Evolutionary conservation across 2,797 vertebrate genomes (phyloP).

Genomic region (Kryptopterus vitreolus): DNA sequence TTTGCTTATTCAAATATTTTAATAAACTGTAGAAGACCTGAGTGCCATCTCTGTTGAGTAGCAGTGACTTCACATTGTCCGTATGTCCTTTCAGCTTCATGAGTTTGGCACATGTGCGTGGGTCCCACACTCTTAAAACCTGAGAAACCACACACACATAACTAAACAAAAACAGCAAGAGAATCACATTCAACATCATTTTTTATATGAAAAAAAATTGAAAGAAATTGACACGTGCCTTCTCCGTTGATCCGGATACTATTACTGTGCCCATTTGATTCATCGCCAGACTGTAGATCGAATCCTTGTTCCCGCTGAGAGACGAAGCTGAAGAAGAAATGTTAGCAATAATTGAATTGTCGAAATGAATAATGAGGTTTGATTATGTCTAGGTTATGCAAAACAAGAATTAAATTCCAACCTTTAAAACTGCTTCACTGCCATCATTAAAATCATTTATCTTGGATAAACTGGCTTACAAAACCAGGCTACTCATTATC

Average conservation of each 20-base stretch:
- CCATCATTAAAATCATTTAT: not conserved
- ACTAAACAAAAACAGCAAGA: not conserved
- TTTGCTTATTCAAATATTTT: not conserved
- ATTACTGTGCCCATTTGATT: constrained; percentile 90
- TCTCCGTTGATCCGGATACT: constrained; percentile 87
- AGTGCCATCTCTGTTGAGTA: constrained; percentile 84
- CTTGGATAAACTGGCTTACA: not conserved
- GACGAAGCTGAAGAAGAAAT: constrained; percentile 76
- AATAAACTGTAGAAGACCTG: constrained; percentile 70
- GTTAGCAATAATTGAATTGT: not conserved
- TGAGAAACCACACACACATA: constrained; percentile 47
- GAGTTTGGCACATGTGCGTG: constrained; percentile 85
- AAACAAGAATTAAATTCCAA: not conserved
- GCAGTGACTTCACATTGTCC: constrained; percentile 84
- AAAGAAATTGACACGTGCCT: constrained; percentile 64
- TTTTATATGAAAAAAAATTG: not conserved
- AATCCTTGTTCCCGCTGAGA: constrained; percentile 88
- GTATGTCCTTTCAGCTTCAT: constrained; percentile 92
- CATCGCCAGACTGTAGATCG: constrained; percentile 89
- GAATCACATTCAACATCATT: not conserved
- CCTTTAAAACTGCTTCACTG: not conserved
- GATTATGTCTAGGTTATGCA: not conserved
- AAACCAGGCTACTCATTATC: not conserved
- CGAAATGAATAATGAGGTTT: not conserved
- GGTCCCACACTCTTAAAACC: constrained; percentile 88